Conservation (phyloP, 2,113 vertebrate species). For the Okapia johnstoni region DNA sequence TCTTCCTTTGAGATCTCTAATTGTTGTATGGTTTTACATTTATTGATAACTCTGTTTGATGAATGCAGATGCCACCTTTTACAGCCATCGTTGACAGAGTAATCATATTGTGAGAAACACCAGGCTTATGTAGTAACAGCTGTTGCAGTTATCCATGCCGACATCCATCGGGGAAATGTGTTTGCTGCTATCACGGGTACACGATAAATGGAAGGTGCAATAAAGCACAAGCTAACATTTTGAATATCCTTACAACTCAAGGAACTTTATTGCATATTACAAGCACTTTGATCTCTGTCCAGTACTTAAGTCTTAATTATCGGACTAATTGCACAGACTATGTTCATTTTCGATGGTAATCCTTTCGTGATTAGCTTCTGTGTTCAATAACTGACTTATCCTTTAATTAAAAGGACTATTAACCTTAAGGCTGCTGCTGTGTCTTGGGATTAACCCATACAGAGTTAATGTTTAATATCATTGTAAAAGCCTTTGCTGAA, state of each 20-base stretch:
- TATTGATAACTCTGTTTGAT: constrained; percentile 97
- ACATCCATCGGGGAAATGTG: constrained; percentile 91
- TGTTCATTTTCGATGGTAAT: constrained; percentile 96
- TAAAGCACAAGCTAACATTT: constrained; percentile 91
- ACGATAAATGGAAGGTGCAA: constrained; percentile 85
- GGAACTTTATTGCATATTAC: constrained; percentile 97
- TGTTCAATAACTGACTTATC: constrained; percentile 94
- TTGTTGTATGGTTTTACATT: constrained; percentile 87
- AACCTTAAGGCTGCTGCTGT: constrained; percentile 91
- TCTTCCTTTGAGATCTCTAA: constrained; percentile 93
- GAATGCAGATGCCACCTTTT: constrained; percentile 96
- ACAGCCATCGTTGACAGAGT: constrained; percentile 92
- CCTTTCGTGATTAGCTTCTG: constrained; percentile 94
- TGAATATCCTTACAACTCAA: constrained; percentile 89
- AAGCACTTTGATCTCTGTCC: constrained; percentile 95
- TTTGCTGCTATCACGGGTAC: constrained; percentile 92
- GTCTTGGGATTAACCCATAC: constrained; percentile 86
- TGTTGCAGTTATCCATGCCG: constrained; percentile 90
- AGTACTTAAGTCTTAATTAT: constrained; percentile 99
- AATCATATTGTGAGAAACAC: constrained; percentile 97
- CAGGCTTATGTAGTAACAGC: constrained; percentile 94
- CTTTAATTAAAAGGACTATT: constrained; percentile 99
- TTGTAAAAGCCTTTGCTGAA: constrained; percentile 80
- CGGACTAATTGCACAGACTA: constrained; percentile 97
- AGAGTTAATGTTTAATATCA: constrained; percentile 86